Conservation (phyloP, 2,113 vertebrate species). For the Proterorhinus semilunaris region DNA sequence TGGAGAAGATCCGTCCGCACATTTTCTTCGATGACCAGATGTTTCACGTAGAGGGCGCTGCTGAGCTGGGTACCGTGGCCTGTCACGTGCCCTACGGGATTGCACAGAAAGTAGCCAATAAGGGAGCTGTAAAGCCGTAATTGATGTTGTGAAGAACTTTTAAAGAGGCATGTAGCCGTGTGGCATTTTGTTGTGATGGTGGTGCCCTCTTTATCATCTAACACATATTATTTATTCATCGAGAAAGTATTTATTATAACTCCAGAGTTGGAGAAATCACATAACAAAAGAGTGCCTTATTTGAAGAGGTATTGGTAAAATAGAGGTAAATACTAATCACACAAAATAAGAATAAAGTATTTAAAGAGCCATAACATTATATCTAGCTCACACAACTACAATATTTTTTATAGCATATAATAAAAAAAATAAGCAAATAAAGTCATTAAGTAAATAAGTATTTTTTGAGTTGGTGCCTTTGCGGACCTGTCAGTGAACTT, state of each 20-base stretch:
- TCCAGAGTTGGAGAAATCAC: no score
- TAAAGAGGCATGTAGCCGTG: background rate
- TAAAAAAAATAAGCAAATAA: background rate
- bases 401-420: background rate
- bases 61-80: conserved; percentile 87
- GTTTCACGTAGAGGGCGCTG: conserved; percentile 92
- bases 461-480: conserved; percentile 40
- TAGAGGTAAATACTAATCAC: background rate
- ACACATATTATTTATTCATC: no score
- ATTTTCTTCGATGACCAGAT: conserved; percentile 98
- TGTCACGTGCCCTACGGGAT: conserved; percentile 92
- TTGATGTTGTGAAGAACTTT: conserved; percentile 14
- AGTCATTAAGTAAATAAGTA: no score
- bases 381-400: background rate
- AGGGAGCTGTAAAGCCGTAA: conserved; percentile 36
- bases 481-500: background rate
- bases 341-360: background rate
- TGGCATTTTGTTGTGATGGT: background rate
- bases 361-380: conserved; percentile 3
- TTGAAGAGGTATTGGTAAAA: background rate
- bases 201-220: background rate
- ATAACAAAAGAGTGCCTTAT: background rate
- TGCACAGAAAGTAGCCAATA: conserved; percentile 74
- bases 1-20: conserved; percentile 91
- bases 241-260: no score